A percentile compares a stretch with the other conserved stretches of the same genome.
Conservation (phyloP, 1,140 invertebrate genomes). For the Varroa destructor region DNA sequence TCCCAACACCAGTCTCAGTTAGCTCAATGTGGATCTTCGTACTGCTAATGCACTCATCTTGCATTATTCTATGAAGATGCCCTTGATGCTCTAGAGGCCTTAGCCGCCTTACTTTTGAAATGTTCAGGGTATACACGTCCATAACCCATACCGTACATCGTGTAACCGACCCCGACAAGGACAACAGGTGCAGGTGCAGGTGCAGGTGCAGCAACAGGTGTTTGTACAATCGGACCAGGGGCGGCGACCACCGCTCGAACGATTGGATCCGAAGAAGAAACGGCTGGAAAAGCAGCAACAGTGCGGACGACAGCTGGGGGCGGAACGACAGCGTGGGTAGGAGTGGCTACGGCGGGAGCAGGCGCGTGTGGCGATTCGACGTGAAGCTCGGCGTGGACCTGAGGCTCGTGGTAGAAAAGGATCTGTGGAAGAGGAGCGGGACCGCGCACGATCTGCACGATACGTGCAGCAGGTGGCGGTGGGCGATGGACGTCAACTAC, state of each 20-base stretch:
- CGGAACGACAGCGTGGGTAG: too few relatives aligned
- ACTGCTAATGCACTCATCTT: too few relatives aligned
- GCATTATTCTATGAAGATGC: too few relatives aligned
- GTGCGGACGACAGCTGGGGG: not conserved
- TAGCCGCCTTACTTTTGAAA: not conserved
- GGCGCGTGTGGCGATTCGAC: conserved; percentile 4
- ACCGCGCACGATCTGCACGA: conserved; percentile 23
- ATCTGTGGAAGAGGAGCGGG: conserved; percentile 7
- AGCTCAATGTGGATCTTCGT: too few relatives aligned
- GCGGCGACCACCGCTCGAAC: not conserved
- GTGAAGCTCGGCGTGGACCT: not conserved
- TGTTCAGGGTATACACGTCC: not conserved
- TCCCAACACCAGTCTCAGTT: too few relatives aligned
- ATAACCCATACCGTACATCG: conserved; percentile 22
- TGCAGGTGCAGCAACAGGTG: not conserved
- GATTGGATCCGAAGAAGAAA: not conserved
- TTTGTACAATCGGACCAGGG: not conserved
- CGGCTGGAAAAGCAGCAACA: conserved; percentile 12
- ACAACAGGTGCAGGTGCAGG: not conserved
- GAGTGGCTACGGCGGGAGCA: not conserved
- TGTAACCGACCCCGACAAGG: conserved; percentile 3
- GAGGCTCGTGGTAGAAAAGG: conserved; percentile 4
- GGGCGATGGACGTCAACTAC: conserved; percentile 14
- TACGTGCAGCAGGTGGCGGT: conserved; percentile 11
- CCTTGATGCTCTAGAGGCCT: not conserved